A percentile compares a stretch with the other conserved stretches of the same genome.
Conservation (phyloP, 2,113 vertebrate genomes). For the Trichechus manatus region DNA sequence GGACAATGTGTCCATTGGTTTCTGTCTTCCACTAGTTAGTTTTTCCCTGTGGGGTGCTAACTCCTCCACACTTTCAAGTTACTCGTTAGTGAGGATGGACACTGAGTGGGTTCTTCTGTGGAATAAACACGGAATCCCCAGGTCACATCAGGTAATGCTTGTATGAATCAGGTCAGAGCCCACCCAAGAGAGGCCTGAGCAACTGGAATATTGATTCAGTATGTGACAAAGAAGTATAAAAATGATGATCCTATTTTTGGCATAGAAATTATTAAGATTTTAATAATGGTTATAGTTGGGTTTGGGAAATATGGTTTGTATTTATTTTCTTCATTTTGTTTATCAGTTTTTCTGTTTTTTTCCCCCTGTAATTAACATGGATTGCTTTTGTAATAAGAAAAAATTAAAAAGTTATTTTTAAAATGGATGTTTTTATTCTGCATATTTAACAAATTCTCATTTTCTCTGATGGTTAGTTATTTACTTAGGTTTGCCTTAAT, state of each 20-base stretch:
- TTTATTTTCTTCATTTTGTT: conserved; percentile 11
- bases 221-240: neutral
- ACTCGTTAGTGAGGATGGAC: neutral
- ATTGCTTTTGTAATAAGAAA: neutral
- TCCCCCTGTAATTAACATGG: neutral
- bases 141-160: neutral
- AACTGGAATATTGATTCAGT: neutral
- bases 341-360: neutral
- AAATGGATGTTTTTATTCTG: neutral
- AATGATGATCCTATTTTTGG: neutral
- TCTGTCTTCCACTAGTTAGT: neutral
- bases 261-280: neutral
- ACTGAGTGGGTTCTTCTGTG: neutral
- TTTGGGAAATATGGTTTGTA: neutral
- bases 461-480: neutral
- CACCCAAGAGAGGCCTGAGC: neutral
- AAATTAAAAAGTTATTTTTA: neutral
- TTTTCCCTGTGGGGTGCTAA: neutral
- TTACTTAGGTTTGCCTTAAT: neutral
- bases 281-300: neutral
- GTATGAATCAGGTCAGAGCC: neutral
- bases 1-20: neutral
- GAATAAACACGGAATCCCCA: neutral
- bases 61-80: neutral
- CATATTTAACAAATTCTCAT: neutral